phyloP scores from a whole-genome alignment of 2,888 invertebrate species.

The Scelioninae gen. 2 region DNA sequence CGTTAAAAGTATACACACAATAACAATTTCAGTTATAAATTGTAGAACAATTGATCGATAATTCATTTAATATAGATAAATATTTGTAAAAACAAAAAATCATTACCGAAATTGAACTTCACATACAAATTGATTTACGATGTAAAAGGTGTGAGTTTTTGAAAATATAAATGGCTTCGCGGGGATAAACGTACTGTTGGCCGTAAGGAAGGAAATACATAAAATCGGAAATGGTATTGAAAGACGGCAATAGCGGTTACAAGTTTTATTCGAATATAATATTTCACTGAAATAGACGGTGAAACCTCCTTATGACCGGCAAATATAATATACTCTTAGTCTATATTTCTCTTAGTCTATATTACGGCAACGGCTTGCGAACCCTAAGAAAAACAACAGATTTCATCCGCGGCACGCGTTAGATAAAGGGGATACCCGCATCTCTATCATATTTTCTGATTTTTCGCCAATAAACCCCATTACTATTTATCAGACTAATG shows the following conservation, averaged over 20 bases:
- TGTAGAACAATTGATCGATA: too few species aligned
- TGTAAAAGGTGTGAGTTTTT: too few species aligned
- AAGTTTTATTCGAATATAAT: slow-evolving; percentile 66
- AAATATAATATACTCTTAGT: slow-evolving; percentile 75
- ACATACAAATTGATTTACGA: too few species aligned
- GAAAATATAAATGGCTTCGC: too few species aligned
- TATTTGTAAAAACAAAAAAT: too few species aligned
- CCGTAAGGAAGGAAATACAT: too few species aligned
- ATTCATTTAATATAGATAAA: too few species aligned
- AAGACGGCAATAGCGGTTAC: slow-evolving; percentile 60
- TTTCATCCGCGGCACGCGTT: slow-evolving; percentile 61
- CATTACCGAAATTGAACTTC: too few species aligned
- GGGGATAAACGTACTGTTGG: too few species aligned
- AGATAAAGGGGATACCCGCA: slow-evolving; percentile 62
- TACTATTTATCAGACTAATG: slow-evolving; percentile 76
- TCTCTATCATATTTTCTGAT: slow-evolving; percentile 74
- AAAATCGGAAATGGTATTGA: slow-evolving; percentile 8
- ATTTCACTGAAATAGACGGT: slow-evolving; percentile 73
- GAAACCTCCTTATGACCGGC: slow-evolving; percentile 73
- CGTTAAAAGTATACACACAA: too few species aligned
- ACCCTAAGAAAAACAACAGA: slow-evolving; percentile 69
- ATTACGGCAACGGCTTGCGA: slow-evolving; percentile 69
- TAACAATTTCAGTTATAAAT: too few species aligned
- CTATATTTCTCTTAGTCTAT: slow-evolving; percentile 73
- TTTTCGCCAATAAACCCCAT: slow-evolving; percentile 75